Conservation (phyloP, 2,888 invertebrate species). For the Thumatha senex region DNA sequence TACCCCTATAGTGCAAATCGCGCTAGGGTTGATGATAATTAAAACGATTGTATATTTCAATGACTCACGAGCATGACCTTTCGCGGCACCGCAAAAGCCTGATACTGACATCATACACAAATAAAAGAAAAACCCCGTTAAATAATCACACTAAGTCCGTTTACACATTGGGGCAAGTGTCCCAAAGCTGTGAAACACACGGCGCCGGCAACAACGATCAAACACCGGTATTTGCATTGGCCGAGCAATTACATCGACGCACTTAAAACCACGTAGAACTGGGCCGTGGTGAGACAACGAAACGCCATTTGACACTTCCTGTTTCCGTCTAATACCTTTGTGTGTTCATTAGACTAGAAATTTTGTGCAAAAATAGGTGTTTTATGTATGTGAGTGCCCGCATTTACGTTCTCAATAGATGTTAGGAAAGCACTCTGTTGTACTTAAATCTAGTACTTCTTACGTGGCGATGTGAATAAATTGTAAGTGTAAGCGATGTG, state of each 20-base stretch:
- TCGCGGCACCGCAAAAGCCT: conserved; percentile 31
- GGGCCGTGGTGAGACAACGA: conserved; percentile 77
- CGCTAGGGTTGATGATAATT: too few species aligned
- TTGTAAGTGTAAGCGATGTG: too few species aligned
- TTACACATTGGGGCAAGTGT: conserved; percentile 43
- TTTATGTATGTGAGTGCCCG: conserved; percentile 10
- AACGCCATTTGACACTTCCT: conserved; percentile 81
- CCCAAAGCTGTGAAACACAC: conserved; percentile 40
- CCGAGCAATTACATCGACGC: conserved; percentile 76
- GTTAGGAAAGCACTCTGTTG: neutral
- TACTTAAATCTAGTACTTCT: neutral
- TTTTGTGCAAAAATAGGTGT: conserved; percentile 52
- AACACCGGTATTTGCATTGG: conserved; percentile 73
- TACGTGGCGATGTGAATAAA: neutral
- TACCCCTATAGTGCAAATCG: too few species aligned
- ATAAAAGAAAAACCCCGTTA: conserved; percentile 56
- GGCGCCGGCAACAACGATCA: conserved; percentile 52
- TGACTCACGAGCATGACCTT: conserved; percentile 3
- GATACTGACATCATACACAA: conserved; percentile 39
- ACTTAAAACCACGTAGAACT: conserved; percentile 76
- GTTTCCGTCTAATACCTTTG: conserved; percentile 66
- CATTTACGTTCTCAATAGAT: neutral
- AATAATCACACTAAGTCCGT: conserved; percentile 50
- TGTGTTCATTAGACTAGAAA: conserved; percentile 28
- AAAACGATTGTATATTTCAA: neutral